These are phyloP conservation scores for Crematogaster levior DNA, from an alignment of 2,888 invertebrate species.

Conservation along the genomic window DNA sequence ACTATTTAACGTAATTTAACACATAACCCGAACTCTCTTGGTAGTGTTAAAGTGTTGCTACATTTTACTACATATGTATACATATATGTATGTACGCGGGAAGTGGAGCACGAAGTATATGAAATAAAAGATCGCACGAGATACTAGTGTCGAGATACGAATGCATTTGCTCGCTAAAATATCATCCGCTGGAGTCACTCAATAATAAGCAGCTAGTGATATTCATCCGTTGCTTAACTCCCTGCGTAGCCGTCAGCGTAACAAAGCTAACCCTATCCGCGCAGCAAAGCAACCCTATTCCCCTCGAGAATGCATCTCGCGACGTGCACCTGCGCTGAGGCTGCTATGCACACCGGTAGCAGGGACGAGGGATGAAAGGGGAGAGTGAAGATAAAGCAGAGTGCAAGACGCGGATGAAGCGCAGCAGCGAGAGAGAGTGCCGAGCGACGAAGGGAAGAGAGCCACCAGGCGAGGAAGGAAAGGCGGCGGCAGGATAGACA, in stretches of 20 bases:
- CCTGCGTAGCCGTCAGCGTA: slow-evolving; percentile 64
- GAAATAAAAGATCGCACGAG: slow-evolving; percentile 2
- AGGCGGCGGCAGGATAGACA: slow-evolving; percentile 43
- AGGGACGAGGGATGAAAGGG: slow-evolving; percentile 38
- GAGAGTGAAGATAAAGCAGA: slow-evolving; percentile 49
- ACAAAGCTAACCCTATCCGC: slow-evolving; percentile 69
- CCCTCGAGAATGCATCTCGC: slow-evolving; percentile 72
- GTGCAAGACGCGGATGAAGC: slow-evolving; percentile 54
- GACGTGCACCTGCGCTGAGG: slow-evolving; percentile 73
- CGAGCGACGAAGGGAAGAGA: slow-evolving; percentile 40
- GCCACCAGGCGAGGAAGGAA: slow-evolving; percentile 45
- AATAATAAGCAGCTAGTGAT: slow-evolving; percentile 69
- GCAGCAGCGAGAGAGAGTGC: slow-evolving; percentile 31
- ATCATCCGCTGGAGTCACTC: slow-evolving; percentile 66
- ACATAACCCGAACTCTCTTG: background rate
- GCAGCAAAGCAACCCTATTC: slow-evolving; percentile 61
- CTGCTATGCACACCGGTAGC: slow-evolving; percentile 63
- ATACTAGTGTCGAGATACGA: background rate
- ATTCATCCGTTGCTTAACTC: slow-evolving; percentile 69
- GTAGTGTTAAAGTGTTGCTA: background rate
- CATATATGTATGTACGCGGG: background rate
- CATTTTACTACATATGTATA: background rate
- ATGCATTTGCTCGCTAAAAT: slow-evolving; percentile 43
- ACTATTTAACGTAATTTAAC: background rate
- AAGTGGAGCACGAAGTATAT: background rate